Conservation (phyloP, 2,797 vertebrate genomes). For the Poeciliopsis presidionis region DNA sequence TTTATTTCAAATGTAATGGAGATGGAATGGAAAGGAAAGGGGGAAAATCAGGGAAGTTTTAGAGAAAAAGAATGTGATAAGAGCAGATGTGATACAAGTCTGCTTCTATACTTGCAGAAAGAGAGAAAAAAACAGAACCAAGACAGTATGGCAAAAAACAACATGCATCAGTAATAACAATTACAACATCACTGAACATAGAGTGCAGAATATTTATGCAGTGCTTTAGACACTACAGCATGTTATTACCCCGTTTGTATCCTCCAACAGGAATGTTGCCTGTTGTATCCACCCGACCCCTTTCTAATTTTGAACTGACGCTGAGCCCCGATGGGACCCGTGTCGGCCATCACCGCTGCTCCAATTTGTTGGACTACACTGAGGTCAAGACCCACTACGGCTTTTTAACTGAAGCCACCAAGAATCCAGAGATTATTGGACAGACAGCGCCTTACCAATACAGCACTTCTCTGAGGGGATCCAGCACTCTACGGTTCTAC, state of each 20-base stretch:
- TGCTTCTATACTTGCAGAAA: no score
- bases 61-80: no score
- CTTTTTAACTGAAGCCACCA: constrained; percentile 89
- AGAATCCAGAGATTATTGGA: constrained; percentile 85
- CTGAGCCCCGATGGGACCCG: constrained; percentile 94
- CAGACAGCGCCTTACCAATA: constrained; percentile 92
- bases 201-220: constrained; percentile 54
- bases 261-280: constrained; percentile 89
- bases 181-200: no score
- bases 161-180: no score
- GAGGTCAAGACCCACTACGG: constrained; percentile 91
- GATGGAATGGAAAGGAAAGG: no score
- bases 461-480: constrained; percentile 83
- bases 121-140: no score
- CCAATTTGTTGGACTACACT: constrained; percentile 90
- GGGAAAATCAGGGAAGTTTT: no score
- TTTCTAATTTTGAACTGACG: constrained; percentile 94
- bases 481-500: constrained; percentile 89
- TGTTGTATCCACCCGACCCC: constrained; percentile 88
- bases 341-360: constrained; percentile 93
- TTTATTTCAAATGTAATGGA: no score
- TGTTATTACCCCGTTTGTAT: neutral
- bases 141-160: no score
- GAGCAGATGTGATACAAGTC: no score
- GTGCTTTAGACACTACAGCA: constrained; percentile 9